Percentiles rank a stretch among this genome's conserved stretches.
Evolutionary conservation across 2,797 vertebrate genomes (phyloP).

Genomic region (Clamator glandarius): DNA sequence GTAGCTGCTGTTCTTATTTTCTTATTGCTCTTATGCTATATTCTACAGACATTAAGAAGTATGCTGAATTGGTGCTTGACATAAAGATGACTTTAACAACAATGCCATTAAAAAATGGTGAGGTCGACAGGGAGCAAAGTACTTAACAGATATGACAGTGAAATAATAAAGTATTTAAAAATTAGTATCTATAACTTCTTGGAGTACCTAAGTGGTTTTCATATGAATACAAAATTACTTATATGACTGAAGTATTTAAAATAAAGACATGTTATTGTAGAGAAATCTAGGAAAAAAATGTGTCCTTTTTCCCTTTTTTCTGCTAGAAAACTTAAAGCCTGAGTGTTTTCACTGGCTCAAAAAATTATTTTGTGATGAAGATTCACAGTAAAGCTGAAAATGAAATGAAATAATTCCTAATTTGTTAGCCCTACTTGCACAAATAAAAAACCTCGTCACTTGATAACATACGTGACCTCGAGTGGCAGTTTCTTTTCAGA

Average conservation of each 20-base stretch:
- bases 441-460: slow-evolving; percentile 39
- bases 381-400: slow-evolving; percentile 8
- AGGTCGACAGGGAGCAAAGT: not conserved
- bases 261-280: not conserved
- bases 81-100: not conserved
- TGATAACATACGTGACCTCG: slow-evolving; percentile 33
- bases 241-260: not conserved
- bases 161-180: not conserved
- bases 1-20: not conserved
- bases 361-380: slow-evolving; percentile 11
- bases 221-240: not conserved
- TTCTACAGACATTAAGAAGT: not conserved
- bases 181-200: not conserved
- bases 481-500: slow-evolving; percentile 51
- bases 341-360: not conserved
- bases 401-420: slow-evolving; percentile 21
- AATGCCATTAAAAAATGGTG: not conserved
- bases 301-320: not conserved
- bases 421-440: not conserved
- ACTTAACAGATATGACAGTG: not conserved
- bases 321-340: not conserved
- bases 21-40: not conserved
- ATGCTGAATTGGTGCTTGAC: not conserved
- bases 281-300: not conserved
- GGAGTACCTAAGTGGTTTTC: not conserved